Evolutionary conservation across 2,797 vertebrate species (phyloP).

Genomic region (Tarsius wallacei): DNA sequence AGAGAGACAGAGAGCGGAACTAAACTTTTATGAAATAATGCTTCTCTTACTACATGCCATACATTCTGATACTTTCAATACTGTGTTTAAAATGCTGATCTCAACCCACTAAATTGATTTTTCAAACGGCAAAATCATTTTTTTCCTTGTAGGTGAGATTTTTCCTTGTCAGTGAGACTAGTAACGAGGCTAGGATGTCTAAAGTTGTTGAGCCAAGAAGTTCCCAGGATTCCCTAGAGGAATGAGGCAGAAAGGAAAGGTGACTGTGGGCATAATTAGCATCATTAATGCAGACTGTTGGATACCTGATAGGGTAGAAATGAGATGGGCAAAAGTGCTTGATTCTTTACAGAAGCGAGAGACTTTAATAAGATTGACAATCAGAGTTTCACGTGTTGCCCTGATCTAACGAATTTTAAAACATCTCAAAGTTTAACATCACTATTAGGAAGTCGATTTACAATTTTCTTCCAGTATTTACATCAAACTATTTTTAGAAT

Average conservation of each 20-base stretch:
- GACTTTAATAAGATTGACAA: not conserved
- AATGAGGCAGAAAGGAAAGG: not conserved
- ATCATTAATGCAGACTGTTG: not conserved
- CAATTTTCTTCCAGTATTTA: conserved; percentile 46
- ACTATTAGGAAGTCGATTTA: not conserved
- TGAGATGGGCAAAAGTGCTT: not conserved
- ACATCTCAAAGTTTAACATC: conserved; percentile 30
- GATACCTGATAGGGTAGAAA: not conserved
- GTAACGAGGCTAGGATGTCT: not conserved
- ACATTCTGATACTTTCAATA: not conserved
- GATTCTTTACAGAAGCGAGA: not conserved
- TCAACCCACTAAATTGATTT: not conserved
- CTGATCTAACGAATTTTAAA: not conserved
- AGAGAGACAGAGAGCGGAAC: not conserved
- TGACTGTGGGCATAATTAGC: no score
- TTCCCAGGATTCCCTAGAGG: not conserved
- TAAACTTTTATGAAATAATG: not conserved
- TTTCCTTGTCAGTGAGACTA: not conserved
- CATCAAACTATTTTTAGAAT: conserved; percentile 6
- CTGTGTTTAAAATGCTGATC: conserved; percentile 16
- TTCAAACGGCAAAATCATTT: not conserved
- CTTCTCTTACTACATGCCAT: not conserved
- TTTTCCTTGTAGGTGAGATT: no score
- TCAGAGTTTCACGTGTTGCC: not conserved
- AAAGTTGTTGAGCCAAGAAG: not conserved